Evolutionary conservation across 2,113 vertebrate species (phyloP).

Genomic region (Brienomyrus brachyistius): DNA sequence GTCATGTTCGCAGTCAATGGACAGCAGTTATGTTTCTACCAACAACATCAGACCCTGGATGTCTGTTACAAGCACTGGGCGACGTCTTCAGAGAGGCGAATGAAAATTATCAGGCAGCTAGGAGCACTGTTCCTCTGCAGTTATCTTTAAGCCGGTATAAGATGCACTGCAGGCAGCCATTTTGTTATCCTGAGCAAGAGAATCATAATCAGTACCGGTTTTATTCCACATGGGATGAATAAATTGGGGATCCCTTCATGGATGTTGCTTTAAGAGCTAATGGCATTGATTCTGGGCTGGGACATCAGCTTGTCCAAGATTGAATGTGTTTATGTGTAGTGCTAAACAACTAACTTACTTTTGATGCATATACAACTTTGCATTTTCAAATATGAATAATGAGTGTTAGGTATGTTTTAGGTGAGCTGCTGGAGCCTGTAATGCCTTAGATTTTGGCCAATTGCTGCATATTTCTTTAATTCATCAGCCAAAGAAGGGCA

Average conservation of each 20-base stretch:
- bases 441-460: not conserved
- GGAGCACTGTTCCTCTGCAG: not conserved
- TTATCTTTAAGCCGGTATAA: not conserved
- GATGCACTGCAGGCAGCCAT: not conserved
- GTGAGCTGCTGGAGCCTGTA: not conserved
- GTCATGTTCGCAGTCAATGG: no score
- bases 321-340: not conserved
- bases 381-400: not conserved
- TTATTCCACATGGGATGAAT: not conserved
- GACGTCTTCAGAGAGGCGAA: not conserved
- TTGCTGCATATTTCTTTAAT: not conserved
- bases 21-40: not conserved
- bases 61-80: not conserved
- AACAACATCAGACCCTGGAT: not conserved
- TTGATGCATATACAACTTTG: not conserved
- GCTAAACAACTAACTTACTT: not conserved
- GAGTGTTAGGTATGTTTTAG: not conserved
- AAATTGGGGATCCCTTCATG: not conserved
- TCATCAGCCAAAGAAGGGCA: not conserved
- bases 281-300: not conserved
- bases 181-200: not conserved
- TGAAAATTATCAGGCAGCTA: not conserved
- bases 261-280: not conserved
- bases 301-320: not conserved
- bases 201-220: not conserved